Percentiles rank a stretch among this genome's conserved stretches.
phyloP scores from a whole-genome alignment of 2,888 invertebrate species.

The Drosophila phalerata region DNA sequence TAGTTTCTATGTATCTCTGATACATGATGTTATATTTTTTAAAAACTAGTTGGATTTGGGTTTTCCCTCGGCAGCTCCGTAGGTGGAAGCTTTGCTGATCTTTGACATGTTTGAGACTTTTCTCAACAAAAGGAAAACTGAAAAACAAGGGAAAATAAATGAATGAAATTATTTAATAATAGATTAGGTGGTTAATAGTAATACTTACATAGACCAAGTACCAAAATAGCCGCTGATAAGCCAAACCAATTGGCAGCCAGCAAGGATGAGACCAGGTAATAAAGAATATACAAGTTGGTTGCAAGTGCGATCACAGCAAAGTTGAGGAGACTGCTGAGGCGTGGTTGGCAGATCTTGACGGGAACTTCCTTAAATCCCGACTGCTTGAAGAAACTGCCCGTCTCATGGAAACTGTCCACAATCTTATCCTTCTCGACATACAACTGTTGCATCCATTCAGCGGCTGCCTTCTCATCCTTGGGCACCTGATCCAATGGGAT shows the following conservation, averaged over 20 bases:
- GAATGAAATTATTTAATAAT: not conserved
- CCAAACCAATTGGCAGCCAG: conserved; percentile 57
- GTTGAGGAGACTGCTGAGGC: conserved; percentile 90
- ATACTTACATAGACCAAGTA: conserved; percentile 48
- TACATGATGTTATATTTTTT: conserved; percentile 1
- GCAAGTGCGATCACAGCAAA: conserved; percentile 88
- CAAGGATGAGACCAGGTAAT: conserved; percentile 50
- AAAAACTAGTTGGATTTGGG: conserved; percentile 35
- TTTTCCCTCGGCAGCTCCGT: conserved; percentile 39
- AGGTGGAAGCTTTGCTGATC: conserved; percentile 60
- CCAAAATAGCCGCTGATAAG: conserved; percentile 17
- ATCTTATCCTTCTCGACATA: conserved; percentile 92
- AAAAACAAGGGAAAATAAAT: conserved; percentile 2
- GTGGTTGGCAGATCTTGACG: conserved; percentile 87
- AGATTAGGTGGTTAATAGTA: too few relatives aligned
- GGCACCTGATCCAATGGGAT: conserved; percentile 93
- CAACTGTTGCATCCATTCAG: conserved; percentile 92
- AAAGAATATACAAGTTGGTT: conserved; percentile 31
- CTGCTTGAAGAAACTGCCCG: conserved; percentile 91
- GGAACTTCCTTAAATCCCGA: conserved; percentile 90
- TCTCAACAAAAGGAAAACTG: conserved; percentile 49
- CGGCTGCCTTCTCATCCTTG: conserved; percentile 89
- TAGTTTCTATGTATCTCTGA: not conserved
- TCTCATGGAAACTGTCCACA: conserved; percentile 84
- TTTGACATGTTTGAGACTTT: conserved; percentile 54